Percentiles rank a stretch among this genome's conserved stretches.
These are phyloP conservation scores for Donacobius atricapilla DNA, from an alignment of 2,113 vertebrate genomes.

Conservation along the genomic window DNA sequence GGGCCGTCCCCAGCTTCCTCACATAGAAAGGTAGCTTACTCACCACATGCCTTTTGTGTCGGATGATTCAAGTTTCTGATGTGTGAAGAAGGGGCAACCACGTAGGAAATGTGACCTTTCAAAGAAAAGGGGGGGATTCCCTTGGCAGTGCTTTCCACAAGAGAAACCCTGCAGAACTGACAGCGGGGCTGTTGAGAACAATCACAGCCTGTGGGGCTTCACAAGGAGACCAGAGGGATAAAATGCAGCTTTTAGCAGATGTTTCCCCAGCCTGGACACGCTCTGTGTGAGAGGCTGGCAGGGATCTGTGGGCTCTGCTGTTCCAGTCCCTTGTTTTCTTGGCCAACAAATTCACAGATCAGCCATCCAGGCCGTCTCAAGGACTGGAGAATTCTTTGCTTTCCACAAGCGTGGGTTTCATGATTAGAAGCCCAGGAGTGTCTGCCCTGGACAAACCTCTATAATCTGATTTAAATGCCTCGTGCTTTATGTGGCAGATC, in stretches of 20 bases:
- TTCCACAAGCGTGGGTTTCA: neutral
- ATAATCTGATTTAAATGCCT: neutral
- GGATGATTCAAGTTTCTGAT: conserved; percentile 43
- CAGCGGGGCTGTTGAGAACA: neutral
- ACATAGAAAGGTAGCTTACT: conserved; percentile 25
- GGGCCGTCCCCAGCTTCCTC: conserved; percentile 6
- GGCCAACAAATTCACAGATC: neutral
- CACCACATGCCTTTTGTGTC: conserved; percentile 16
- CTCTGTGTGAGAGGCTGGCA: neutral
- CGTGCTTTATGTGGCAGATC: neutral
- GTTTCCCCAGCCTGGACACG: fast-evolving
- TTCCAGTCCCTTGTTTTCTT: neutral
- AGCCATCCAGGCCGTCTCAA: neutral
- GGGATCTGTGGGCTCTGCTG: neutral
- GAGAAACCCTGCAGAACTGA: neutral
- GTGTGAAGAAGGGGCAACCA: conserved; percentile 55
- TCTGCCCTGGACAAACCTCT: neutral
- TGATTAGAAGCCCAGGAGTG: neutral
- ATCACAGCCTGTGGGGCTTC: neutral
- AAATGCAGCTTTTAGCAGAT: neutral
- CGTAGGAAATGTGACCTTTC: conserved; percentile 32
- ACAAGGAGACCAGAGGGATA: neutral
- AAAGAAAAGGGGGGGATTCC: neutral
- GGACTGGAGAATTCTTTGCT: neutral
- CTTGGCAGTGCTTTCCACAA: neutral